These are phyloP conservation scores for Leptinotarsa lineolata DNA, from an alignment of 1,140 invertebrate species.

Conservation along the genomic window DNA sequence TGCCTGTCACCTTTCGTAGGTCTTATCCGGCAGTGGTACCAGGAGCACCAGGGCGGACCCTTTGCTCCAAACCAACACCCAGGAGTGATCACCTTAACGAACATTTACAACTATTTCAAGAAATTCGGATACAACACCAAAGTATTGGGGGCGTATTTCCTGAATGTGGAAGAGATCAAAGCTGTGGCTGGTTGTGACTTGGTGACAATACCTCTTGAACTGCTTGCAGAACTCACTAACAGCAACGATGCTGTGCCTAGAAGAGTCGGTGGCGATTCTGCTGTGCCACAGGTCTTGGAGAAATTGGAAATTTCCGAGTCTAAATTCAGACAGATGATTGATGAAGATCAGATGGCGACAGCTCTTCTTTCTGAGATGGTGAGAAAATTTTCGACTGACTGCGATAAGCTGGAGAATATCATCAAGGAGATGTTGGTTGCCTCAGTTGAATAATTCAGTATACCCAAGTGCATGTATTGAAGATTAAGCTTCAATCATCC, in stretches of 20 bases:
- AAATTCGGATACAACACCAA: conserved; percentile 13
- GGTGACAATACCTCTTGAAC: background rate
- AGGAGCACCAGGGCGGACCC: background rate
- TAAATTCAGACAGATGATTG: conserved; percentile 12
- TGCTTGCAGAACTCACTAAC: conserved; percentile 11
- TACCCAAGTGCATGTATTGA: too few species aligned
- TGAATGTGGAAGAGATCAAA: conserved; percentile 2
- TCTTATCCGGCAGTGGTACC: conserved; percentile 9
- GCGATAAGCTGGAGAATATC: conserved; percentile 12
- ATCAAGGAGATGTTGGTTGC: conserved; percentile 4
- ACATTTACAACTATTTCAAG: conserved; percentile 11
- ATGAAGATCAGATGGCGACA: conserved; percentile 23
- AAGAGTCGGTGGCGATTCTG: background rate
- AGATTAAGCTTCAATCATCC: too few species aligned
- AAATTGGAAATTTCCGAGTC: conserved; percentile 4
- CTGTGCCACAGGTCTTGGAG: background rate
- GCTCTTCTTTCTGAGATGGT: conserved; percentile 7
- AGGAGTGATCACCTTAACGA: background rate
- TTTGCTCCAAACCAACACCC: background rate
- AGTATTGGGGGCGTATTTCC: conserved; percentile 19
- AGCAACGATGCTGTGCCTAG: background rate
- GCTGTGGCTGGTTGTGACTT: conserved; percentile 15
- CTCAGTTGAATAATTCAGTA: too few species aligned
- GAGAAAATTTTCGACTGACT: conserved; percentile 12
- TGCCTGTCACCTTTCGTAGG: conserved; percentile 16